phyloP scores from a whole-genome alignment of 2,797 vertebrate genomes.

The Mus minutoides region DNA sequence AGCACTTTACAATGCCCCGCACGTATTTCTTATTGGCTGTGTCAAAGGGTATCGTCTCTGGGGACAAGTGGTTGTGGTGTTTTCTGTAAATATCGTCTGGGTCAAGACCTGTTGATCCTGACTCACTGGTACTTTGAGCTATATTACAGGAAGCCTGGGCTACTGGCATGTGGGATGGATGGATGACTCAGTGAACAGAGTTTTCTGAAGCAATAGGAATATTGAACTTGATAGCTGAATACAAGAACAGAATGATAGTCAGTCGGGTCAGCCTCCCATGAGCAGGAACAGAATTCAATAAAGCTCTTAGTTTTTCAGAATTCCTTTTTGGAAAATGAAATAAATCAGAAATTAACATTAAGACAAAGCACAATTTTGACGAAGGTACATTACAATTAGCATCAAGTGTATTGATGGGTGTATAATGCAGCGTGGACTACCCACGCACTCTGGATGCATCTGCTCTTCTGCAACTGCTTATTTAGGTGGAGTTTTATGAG shows the following conservation, averaged over 20 bases:
- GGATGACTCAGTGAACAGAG: constrained; percentile 60
- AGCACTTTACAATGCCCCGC: not conserved
- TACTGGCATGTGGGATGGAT: not conserved
- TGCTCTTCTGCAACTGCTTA: constrained; percentile 82
- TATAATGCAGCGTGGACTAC: constrained; percentile 78
- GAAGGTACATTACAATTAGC: constrained; percentile 82
- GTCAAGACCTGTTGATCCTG: constrained; percentile 68
- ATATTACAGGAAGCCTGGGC: constrained; percentile 43
- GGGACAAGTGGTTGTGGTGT: constrained; percentile 25
- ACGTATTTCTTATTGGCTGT: constrained; percentile 41
- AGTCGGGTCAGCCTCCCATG: constrained; percentile 73
- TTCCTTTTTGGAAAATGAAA: constrained; percentile 78
- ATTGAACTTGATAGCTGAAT: constrained; percentile 60
- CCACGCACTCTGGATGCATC: constrained; percentile 74
- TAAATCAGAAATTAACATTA: constrained; percentile 84
- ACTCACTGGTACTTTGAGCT: constrained; percentile 51
- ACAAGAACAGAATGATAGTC: constrained; percentile 65
- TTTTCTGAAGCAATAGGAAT: constrained; percentile 42
- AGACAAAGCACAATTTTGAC: constrained; percentile 83
- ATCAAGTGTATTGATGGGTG: constrained; percentile 81
- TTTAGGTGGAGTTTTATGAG: constrained; percentile 83
- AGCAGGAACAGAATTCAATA: constrained; percentile 69
- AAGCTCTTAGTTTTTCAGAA: constrained; percentile 72
- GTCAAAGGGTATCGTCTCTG: constrained; percentile 27
- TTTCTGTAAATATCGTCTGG: constrained; percentile 66